Evolutionary conservation across 2,113 vertebrate genomes (phyloP).

Genomic region (Anseranas semipalmata): DNA sequence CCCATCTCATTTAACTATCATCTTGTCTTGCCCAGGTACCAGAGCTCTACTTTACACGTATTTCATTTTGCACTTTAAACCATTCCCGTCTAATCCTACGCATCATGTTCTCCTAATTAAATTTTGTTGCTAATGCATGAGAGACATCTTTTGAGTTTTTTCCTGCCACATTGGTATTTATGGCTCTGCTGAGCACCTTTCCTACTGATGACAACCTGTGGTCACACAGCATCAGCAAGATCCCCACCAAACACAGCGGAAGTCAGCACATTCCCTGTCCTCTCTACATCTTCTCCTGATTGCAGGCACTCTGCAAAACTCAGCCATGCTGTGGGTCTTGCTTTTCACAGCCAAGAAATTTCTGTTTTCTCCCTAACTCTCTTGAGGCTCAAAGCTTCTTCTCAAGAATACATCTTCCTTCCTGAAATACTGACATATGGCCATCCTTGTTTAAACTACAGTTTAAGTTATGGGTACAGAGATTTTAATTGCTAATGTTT

Average conservation of each 20-base stretch:
- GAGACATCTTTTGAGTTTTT: neutral
- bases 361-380: neutral
- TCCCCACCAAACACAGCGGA: neutral
- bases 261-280: neutral
- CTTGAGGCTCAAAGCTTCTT: neutral
- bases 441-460: neutral
- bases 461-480: neutral
- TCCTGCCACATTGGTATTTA: neutral
- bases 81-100: neutral
- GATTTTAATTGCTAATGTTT: neutral
- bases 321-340: neutral
- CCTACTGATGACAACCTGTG: neutral
- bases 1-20: neutral
- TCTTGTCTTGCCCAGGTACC: neutral
- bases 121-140: neutral
- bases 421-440: neutral
- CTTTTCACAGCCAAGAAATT: neutral
- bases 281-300: neutral
- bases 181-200: neutral
- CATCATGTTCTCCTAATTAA: neutral
- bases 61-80: neutral
- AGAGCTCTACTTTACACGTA: neutral
- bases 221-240: neutral
- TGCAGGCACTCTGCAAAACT: neutral
- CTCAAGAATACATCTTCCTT: neutral